Base-by-base conservation (phyloP, 2,113 vertebrate genomes). In the Cervus canadensis region DNA sequence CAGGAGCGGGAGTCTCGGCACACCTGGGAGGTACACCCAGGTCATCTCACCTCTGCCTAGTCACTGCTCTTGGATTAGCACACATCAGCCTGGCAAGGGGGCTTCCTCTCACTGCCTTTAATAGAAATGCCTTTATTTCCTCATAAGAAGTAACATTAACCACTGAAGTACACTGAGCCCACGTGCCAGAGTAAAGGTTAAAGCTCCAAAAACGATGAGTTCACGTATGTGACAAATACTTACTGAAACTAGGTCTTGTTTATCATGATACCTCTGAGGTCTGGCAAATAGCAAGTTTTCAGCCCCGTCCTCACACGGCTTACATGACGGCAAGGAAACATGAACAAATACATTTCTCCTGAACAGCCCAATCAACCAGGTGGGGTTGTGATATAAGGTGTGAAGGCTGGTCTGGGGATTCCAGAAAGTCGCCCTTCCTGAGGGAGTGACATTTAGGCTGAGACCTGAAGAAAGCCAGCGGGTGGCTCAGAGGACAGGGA, bases 301-400 rank as follows among this genome's bases (percentile, higher is more conserved):
- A 13, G 26, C 17, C 76, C 64, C 16, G 7, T 1, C 9, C 52
- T 87, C 59, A 28, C 0, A 14, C 10, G 57, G 74, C 25, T 25
- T 15, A 7, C 5, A 16, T 14, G 21, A 23, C 0, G 14, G 45
- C 33, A 67, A 50, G 84, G 82, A 56, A 76, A 91, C 0, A 9
- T 4, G 30, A n/a, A 15, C 1, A 17, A 25, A 28, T 5, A 26
- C 5, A 0, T 59, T 33, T 78, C 21, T 59, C 50, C 60, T 9
- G 16, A 12, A 14, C 2, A 21, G 50, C 40, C 40, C 11, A 3
- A 3, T 2, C 7, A 26, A 2, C 0, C 3, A 2, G 9, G n/a
- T 36, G 19, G 71, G 40, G 25, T 6, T 5, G 10, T 9, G 40
- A 48, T 57, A 33, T 3, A 4, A 1, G 2, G 0, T 0, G 3